phyloP scores from a whole-genome alignment of 92 coral and sea anemone species.

The Umimayanthus chanpuru region DNA sequence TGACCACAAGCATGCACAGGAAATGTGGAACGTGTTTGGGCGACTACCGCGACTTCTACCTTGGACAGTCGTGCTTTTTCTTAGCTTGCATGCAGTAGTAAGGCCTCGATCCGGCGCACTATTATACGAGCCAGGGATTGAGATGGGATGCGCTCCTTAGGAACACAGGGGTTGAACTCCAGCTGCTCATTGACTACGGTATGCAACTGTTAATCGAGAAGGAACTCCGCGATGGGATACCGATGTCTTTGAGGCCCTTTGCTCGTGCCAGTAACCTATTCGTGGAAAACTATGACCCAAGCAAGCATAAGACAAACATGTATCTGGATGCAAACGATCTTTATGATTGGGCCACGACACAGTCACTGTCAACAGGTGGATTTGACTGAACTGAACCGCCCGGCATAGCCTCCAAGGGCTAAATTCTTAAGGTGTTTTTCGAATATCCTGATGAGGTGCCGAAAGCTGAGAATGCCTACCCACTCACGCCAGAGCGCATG shows the following conservation, averaged over 20 bases:
- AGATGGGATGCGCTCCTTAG: not conserved
- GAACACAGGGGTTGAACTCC: not conserved
- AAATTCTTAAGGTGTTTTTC: too few species aligned
- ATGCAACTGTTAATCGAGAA: not conserved
- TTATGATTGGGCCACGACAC: not conserved
- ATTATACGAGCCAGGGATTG: not conserved
- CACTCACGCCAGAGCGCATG: not conserved
- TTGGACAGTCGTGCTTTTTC: not conserved
- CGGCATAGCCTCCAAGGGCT: too few species aligned
- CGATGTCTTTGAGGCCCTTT: not conserved
- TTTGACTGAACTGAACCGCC: too few species aligned
- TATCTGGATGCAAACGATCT: not conserved
- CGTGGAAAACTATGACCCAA: not conserved
- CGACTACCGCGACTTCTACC: not conserved
- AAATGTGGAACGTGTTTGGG: not conserved
- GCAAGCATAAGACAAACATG: not conserved
- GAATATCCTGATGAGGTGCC: too few species aligned
- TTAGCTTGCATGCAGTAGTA: not conserved
- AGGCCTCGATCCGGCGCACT: not conserved
- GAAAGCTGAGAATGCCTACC: too few species aligned
- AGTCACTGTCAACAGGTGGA: not conserved
- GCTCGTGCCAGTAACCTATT: not conserved
- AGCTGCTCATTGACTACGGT: not conserved
- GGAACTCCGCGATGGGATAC: not conserved
- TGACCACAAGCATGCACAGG: not conserved